Base-by-base conservation (phyloP, 2,113 vertebrate genomes). In the Heterotis niloticus region DNA sequence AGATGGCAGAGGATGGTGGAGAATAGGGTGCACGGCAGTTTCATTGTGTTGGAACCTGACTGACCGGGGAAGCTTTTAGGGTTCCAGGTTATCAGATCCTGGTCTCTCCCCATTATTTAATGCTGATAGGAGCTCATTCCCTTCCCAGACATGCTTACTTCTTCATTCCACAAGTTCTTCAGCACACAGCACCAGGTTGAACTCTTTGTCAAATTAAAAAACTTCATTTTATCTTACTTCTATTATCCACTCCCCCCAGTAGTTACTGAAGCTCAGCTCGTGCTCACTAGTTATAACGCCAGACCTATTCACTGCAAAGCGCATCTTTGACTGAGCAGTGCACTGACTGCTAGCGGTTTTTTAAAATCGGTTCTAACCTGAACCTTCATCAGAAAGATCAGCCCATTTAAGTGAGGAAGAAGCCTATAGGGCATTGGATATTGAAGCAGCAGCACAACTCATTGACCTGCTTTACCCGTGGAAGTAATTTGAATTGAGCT, bases 11-110 rank as follows among this genome's bases (percentile, higher is more conserved):
- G 85, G 82, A 84, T 77, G 79, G 83, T 44, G 71, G 24, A 81
- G 78, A 85, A 80, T 75, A 82, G 83, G 81, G 84, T 80, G 82
- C 82, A 84, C 71, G 87, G 89, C 88, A 86, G 82, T 91, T 89
- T 92, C 92, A 92, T 92, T 89, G 88, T 89, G 88, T 88, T n/a
- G 84, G 83, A 89, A 90, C 89, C 91, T 91, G 91, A 87, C 85
- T 86, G 86, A 83, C 72, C 78, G 87, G 89, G 88, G 87, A 91
- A 88, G 87, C 90, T 91, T 92, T 92, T 92, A 92, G 87, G 80
- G 83, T 80, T 83, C 90, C 92, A 92, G 91, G 91, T 92, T 92
- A 93, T 93, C 91, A 88, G 87, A 84, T 83, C 78, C 83, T 89
- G 87, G 85, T 12, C 86, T 87, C 81, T 72, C 82, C 77, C 87